Base-by-base conservation (phyloP, 92 coral and sea anemone species). In the Palythoa heliodiscus region DNA sequence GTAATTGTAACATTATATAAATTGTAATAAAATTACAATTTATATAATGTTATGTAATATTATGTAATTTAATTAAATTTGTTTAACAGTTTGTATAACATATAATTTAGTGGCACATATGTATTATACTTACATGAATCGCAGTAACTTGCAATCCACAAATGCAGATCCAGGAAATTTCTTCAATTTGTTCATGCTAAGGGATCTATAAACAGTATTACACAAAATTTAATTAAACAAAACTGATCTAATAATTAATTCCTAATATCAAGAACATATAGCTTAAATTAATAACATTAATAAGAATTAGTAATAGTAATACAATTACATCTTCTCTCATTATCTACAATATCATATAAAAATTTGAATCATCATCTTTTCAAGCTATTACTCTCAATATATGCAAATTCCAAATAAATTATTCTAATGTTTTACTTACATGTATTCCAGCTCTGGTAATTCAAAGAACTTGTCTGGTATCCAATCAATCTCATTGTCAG, bases 381-480 rank as follows among this genome's bases (percentile, higher is more conserved):
- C 50, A 43, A 43, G 7, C 50, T 43, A 43, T 43, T 29, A 7
- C 9, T 43, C 50, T 43, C 50, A 43, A 5, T 43, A 7, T 7
- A 43, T 8, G 9, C 4, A 8, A 43, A 43, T 43, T 43, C 50
- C 50, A 43, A 8, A 43, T 0, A 15, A 54, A 54, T 17, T 54
- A 54, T 54, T 11, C 12, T 9, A 19, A 5, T 63, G 10, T 9
- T 63, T 25, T 66, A 88, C 98, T 89, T 94, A 96, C 98, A 96
- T 87, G 67, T 95, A 91, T 90, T 92, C 84, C 6, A 96, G 93
- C 63, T 94, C 92, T 35, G 98, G 98, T 25, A 96, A 86, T 71
- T 96, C 92, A 74, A 96, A 94, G 93, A 94, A 91, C 70, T 89
- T 82, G 79, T 96, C 93, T 7, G 98, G 98, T 35, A 96, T 91